Base-by-base conservation (phyloP, 1,140 invertebrate genomes). In the Physella acuta region DNA sequence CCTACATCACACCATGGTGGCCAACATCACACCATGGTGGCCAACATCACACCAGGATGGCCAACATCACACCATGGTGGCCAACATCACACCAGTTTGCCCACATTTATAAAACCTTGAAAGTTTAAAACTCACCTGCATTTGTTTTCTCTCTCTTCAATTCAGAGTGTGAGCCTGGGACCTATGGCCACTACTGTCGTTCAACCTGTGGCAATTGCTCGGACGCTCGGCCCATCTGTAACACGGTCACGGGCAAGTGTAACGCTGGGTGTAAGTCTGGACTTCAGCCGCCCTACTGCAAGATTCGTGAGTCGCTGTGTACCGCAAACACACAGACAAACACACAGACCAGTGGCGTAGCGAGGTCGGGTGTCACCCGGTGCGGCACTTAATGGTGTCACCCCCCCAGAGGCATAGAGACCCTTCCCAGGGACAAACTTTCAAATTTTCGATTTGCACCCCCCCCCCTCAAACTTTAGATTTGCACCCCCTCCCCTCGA, bases 201-300 rank as follows among this genome's bases (percentile, higher is more conserved):
- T 33, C 0, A 24, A 33, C 1, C 16, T 64, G 62, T 36, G 62
- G 62, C 3, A 4, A 17, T 11, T 64, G 62, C 62, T 64, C 62
- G 3, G 34, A 8, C 8, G 49, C 52, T 11, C 14, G 44, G 4
- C 62, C 62, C 2, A 17, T n/a, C 14, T 64, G 62, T 53, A 30
- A 51, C 49, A 8, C 44, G 0, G 44, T 37, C 11, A 52, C 0
- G 2, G 62, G 62, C 11, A 51, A 33, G 30, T 64, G 62, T 33
- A 24, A 24, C 28, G 49, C 28, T n/a, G 62, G 62, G 5, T 64
- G 62, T n/a, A 37, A 52, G 62, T 28, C 62, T 2, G 62, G 62
- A 1, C 52, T 37, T 20, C 62, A 64, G 62, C 30, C 0, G 5
- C 62, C 62, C 3, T 52, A 64, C 30, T 64, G 62, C 44, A 33